A percentile compares a stretch with the other conserved stretches of the same genome.
Conservation (phyloP, 2,888 invertebrate genomes). For the Autographa gamma region DNA sequence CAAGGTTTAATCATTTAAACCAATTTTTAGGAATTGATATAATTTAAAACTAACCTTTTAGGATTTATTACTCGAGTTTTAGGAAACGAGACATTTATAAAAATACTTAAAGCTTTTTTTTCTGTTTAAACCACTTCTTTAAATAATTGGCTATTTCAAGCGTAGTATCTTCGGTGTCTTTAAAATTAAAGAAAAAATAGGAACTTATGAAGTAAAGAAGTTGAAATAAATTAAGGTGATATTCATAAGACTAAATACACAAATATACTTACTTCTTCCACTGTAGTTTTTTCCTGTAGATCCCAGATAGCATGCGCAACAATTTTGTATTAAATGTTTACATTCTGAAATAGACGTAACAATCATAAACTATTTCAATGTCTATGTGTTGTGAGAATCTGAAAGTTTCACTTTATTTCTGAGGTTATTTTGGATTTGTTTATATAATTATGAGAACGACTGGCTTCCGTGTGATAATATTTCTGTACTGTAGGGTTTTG, state of each 20-base stretch:
- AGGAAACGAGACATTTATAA: no score
- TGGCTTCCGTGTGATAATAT: conserved; percentile 21
- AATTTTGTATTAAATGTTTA: conserved; percentile 68
- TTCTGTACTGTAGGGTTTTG: background rate
- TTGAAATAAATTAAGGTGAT: background rate
- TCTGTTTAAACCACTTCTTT: no score
- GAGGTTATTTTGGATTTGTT: conserved; percentile 35
- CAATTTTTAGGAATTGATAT: no score
- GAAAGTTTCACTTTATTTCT: conserved; percentile 28
- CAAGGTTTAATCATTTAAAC: no score
- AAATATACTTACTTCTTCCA: conserved; percentile 97
- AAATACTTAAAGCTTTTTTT: no score
- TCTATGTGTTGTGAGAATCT: conserved; percentile 26
- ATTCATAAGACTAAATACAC: background rate
- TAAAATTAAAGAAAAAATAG: no score
- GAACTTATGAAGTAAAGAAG: no score
- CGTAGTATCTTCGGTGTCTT: no score
- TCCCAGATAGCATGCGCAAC: conserved; percentile 83
- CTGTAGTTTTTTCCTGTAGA: conserved; percentile 94
- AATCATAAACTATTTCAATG: conserved; percentile 49
- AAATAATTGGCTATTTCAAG: no score
- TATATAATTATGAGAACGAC: conserved; percentile 14
- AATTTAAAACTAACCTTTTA: no score
- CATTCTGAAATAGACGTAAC: conserved; percentile 57
- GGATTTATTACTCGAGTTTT: no score